A percentile compares a stretch with the other conserved stretches of the same genome.
Evolutionary conservation across 2,888 invertebrate genomes (phyloP).

Genomic region (Melanostoma scalare): DNA sequence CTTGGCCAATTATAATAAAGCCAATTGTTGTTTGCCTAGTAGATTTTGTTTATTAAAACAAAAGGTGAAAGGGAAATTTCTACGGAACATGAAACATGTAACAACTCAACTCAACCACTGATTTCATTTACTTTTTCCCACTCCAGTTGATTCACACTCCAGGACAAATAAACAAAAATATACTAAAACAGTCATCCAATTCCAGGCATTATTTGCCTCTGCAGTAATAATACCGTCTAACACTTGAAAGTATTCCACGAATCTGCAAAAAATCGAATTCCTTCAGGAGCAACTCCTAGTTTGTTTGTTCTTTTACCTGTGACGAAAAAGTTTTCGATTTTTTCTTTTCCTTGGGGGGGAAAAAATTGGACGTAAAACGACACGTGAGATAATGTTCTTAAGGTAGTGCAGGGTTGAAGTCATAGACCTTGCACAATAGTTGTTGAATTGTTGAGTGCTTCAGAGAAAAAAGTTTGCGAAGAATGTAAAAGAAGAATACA

Average conservation of each 20-base stretch:
- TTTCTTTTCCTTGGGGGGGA: slow-evolving; percentile 1
- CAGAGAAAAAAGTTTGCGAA: neutral
- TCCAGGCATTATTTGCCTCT: neutral
- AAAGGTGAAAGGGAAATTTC: neutral
- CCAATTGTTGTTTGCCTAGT: neutral
- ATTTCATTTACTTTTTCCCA: neutral
- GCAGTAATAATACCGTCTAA: neutral
- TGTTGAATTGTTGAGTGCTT: slow-evolving; percentile 28
- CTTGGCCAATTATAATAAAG: neutral
- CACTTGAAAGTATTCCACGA: slow-evolving; percentile 15
- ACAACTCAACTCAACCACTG: slow-evolving; percentile 4
- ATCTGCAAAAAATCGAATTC: neutral
- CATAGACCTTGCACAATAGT: slow-evolving; percentile 33
- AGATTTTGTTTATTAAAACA: neutral
- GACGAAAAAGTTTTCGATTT: neutral
- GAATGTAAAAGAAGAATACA: slow-evolving; percentile 11
- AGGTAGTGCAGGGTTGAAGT: neutral
- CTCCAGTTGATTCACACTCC: neutral
- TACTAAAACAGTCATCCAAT: neutral
- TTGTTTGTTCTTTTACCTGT: slow-evolving; percentile 1
- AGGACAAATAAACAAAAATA: neutral
- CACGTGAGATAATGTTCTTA: slow-evolving; percentile 7
- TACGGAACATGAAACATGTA: too few relatives aligned
- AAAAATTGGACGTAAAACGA: slow-evolving; percentile 8
- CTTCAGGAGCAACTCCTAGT: too few relatives aligned